Evolutionary conservation across 2,797 vertebrate genomes (phyloP).

Genomic region (Echiichthys vipera): DNA sequence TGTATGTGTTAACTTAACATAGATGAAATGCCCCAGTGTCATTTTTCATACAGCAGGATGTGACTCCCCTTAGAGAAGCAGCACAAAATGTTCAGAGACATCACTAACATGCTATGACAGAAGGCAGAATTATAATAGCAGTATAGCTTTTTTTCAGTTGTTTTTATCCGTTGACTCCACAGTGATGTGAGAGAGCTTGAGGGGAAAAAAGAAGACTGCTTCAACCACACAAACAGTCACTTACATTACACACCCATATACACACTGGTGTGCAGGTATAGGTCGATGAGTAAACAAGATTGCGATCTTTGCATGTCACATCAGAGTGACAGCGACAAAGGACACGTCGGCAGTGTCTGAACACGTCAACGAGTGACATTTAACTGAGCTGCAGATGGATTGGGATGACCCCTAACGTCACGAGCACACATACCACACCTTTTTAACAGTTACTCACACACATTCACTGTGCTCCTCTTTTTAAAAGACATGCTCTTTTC

Average conservation of each 20-base stretch:
- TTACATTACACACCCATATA: background rate
- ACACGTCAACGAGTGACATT: slow-evolving; percentile 76
- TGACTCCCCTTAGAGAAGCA: slow-evolving; percentile 27
- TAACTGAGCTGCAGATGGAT: slow-evolving; percentile 56
- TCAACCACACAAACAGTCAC: slow-evolving; percentile 15
- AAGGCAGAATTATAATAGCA: slow-evolving; percentile 16
- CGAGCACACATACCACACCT: slow-evolving; percentile 9
- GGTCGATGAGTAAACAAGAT: slow-evolving; percentile 67
- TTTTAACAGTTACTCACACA: background rate
- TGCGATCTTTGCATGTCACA: slow-evolving; percentile 67
- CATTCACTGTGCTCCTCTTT: background rate
- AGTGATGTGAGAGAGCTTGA: background rate
- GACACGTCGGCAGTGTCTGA: slow-evolving; percentile 51
- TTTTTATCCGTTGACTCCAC: slow-evolving; percentile 24
- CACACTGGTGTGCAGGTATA: slow-evolving; percentile 38
- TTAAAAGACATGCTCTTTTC: background rate
- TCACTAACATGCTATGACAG: slow-evolving; percentile 14
- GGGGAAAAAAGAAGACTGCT: slow-evolving; percentile 6
- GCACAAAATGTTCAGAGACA: slow-evolving; percentile 29
- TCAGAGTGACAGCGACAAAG: slow-evolving; percentile 76
- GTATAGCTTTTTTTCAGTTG: slow-evolving; percentile 10
- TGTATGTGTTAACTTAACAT: slow-evolving; percentile 29
- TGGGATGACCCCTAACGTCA: slow-evolving; percentile 44
- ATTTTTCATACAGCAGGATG: slow-evolving; percentile 21
- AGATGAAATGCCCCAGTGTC: slow-evolving; percentile 45